Evolutionary conservation across 1,140 invertebrate genomes (phyloP), one percentile per base, ranked within the genome.

Genomic region (Trichonephila clavata): DNA sequence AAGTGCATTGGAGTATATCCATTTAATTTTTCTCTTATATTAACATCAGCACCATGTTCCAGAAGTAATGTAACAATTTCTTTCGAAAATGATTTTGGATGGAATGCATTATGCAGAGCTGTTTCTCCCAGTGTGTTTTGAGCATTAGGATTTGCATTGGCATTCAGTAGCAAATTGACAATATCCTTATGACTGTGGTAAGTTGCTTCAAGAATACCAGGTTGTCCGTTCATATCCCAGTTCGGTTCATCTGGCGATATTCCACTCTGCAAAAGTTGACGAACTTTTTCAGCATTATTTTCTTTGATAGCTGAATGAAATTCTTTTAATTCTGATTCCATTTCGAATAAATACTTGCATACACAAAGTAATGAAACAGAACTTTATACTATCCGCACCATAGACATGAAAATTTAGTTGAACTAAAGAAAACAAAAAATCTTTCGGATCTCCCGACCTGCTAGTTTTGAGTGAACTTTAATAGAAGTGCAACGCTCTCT

Each of bases 101-200:
- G 86, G 10, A 88, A 90, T 6, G 83, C 91, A 68, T 89, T 61
- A 80, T 94, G 94, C 27, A 94, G 20, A 3, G 94, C 92, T 14
- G 94, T 93, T 60, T 94, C 94, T 21, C 94, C 94, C 14, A 90
- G 21, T 3, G 83, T 81, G 50, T 90, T 94, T 27, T 91, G 27
- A 32, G 71, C 84, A 77, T 99, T 99, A 8, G 98, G 97, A 95
- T 98, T 98, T 2, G 98, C 98, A 24, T 98, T 98, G 87, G 97
- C 97, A 92, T 98, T 97, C 68, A 99, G 95, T 21, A 99, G 96
- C 95, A 99, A 7, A 20, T 94, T 86, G 13, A 95, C 86, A 0
- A 94, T 86, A 5, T 81, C 27, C 13, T 32, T 10, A 61, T 92
- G 2, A 10, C 94, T 90, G 2, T 68, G 68, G 8, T 86, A 89